Base-by-base conservation (phyloP, 1,140 invertebrate genomes). In the Chelonus insularis region DNA sequence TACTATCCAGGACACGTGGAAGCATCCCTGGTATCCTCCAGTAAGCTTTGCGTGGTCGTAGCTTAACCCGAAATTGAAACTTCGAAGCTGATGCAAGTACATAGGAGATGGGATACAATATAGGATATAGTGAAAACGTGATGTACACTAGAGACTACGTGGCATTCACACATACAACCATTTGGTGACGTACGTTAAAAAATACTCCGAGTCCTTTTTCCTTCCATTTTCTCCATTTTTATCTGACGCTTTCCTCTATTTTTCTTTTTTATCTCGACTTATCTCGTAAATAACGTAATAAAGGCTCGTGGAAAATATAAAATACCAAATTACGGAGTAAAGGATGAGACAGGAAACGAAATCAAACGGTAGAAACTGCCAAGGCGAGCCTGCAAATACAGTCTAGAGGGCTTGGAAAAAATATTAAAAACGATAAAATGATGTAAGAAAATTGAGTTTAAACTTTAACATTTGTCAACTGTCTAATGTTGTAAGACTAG, bases 1-100 rank as follows among this genome's bases (percentile, higher is more conserved):
- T 16, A n/a, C 3, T 29, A 29, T 50, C 18, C 20, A 14, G 4
- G 43, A 58, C 57, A 50, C 29, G 45, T 50, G 23, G 34, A 47
- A 57, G 36, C 45, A 47, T 11, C 25, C 23, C 18, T 14, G 5
- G n/a, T 57, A 58, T 34, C 32, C 11, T 41, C 1, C 36, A 47
- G 18, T 43, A 51, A 55, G 39, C 60, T 41, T 32, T 25, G 23
- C 36, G 48, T 25, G 50, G 60, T n/a, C 60, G 57, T 51, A 62
- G 43, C 55, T 29, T 29, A 29, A 29, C 23, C 60, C 54, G 36
- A 62, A 62, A 62, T 62, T 62, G 60, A 62, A 62, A 62, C 60
- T 57, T 62, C 25, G 29, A 58, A 58, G 18, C 18, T 34, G 45
- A 50, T 32, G 23, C 32, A 51, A 8, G 18, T n/a, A 25, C 23